Conservation (phyloP, 1,140 invertebrate species). For the Achroia grisella region DNA sequence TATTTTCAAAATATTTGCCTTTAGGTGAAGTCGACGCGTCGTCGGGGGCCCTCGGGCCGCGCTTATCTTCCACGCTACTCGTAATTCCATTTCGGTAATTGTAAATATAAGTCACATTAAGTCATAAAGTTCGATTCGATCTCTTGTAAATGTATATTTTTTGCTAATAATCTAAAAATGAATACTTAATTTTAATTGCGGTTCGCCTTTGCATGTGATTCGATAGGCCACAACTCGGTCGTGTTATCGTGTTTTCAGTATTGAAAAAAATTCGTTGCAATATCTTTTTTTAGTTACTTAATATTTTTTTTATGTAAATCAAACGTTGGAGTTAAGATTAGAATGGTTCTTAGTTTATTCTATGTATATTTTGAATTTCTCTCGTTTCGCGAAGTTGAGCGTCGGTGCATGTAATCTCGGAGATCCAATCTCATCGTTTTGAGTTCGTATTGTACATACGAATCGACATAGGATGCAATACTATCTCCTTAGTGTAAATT, state of each 20-base stretch:
- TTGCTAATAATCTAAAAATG: conserved; percentile 54
- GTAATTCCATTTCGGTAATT: conserved; percentile 71
- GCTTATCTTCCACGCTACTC: conserved; percentile 60
- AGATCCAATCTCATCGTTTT: conserved; percentile 64
- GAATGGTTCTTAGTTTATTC: conserved; percentile 43
- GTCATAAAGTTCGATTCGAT: conserved; percentile 70
- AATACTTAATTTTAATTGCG: conserved; percentile 24
- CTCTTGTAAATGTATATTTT: conserved; percentile 72
- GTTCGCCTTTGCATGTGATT: conserved; percentile 22
- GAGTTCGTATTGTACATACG: conserved; percentile 47
- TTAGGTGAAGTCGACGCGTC: conserved; percentile 48
- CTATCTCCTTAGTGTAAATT: conserved; percentile 69
- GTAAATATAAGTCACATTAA: conserved; percentile 70
- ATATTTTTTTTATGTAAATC: conserved; percentile 59
- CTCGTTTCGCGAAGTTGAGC: conserved; percentile 31
- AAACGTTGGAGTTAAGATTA: conserved; percentile 44
- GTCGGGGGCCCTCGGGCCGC: conserved; percentile 30
- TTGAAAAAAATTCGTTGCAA: conserved; percentile 60
- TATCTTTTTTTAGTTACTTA: conserved; percentile 63
- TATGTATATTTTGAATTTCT: conserved; percentile 68
- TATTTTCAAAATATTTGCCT: conserved; percentile 72
- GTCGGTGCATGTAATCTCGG: conserved; percentile 62
- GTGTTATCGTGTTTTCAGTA: conserved; percentile 31
- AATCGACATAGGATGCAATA: conserved; percentile 54
- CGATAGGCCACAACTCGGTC: conserved; percentile 15